These are phyloP conservation scores for Balearica regulorum DNA, from an alignment of 2,797 vertebrate species.

Conservation along the genomic window DNA sequence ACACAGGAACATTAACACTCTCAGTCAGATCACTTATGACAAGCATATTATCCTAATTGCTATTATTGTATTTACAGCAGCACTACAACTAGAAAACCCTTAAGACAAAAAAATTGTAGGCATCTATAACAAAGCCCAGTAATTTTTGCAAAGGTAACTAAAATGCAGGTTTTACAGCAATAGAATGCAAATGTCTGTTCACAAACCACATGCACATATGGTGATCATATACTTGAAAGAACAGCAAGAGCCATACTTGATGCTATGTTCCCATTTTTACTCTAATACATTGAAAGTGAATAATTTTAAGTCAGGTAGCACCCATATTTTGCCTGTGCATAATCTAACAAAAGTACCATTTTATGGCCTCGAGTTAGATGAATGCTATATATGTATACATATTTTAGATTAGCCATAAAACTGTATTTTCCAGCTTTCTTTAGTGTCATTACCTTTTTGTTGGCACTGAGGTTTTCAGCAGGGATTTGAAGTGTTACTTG, in stretches of 20 bases:
- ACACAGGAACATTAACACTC: background rate
- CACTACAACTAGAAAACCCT: background rate
- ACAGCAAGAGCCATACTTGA: background rate
- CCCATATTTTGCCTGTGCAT: background rate
- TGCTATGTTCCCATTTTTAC: background rate
- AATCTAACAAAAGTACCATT: background rate
- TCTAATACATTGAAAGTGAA: background rate
- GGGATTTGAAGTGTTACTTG: conserved; percentile 98
- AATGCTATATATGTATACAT: rapidly evolving
- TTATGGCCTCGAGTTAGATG: background rate
- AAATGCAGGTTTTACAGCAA: background rate
- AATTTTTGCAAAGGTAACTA: background rate
- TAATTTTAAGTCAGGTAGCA: background rate
- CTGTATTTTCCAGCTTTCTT: background rate
- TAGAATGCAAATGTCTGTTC: background rate
- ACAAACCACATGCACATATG: background rate
- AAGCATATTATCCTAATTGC: background rate
- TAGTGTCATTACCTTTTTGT: conserved; percentile 87
- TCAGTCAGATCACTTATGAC: background rate
- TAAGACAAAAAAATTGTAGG: background rate
- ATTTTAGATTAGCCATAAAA: background rate
- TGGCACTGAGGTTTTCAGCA: conserved; percentile 95
- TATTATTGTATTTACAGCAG: background rate
- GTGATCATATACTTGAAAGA: background rate
- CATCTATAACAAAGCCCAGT: background rate